phyloP scores from a whole-genome alignment of 2,888 invertebrate species.

The Temnothorax rugatulus region DNA sequence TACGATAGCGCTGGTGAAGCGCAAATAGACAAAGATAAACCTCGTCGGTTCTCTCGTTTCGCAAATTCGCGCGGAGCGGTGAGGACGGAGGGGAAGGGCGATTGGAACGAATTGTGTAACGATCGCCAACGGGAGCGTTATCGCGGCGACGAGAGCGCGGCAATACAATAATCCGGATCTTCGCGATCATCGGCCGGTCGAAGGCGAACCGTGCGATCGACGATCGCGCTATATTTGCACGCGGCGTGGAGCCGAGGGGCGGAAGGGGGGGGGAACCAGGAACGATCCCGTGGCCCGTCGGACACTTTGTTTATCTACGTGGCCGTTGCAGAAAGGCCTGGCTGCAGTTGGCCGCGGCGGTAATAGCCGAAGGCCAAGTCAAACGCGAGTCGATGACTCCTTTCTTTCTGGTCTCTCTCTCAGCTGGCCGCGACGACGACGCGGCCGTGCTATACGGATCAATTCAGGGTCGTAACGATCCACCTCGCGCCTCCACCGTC shows the following conservation, averaged over 20 bases:
- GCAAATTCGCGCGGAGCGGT: neutral
- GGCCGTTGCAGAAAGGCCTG: slow-evolving; percentile 57
- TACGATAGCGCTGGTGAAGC: neutral
- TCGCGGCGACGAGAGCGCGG: neutral
- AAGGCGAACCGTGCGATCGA: slow-evolving; percentile 7
- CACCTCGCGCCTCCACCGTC: slow-evolving; percentile 63
- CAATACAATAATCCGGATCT: slow-evolving; percentile 27
- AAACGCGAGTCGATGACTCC: slow-evolving; percentile 80
- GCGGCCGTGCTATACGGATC: slow-evolving; percentile 61
- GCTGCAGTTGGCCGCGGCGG: slow-evolving; percentile 62
- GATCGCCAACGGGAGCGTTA: slow-evolving; percentile 7
- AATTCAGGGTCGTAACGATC: slow-evolving; percentile 73
- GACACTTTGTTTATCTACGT: slow-evolving; percentile 59
- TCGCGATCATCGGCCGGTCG: slow-evolving; percentile 21
- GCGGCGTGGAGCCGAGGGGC: neutral
- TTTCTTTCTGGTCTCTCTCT: slow-evolving; percentile 63
- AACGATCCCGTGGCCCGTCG: slow-evolving; percentile 14
- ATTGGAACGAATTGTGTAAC: slow-evolving; percentile 36
- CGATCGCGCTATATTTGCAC: slow-evolving; percentile 20
- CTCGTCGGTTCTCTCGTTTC: neutral
- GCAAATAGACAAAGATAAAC: neutral
- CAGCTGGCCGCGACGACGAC: slow-evolving; percentile 61
- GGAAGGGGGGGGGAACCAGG: neutral
- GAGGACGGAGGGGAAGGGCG: neutral
- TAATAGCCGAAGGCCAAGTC: slow-evolving; percentile 81